These are phyloP conservation scores for Alosa sapidissima DNA, from an alignment of 2,797 vertebrate genomes.

Conservation along the genomic window DNA sequence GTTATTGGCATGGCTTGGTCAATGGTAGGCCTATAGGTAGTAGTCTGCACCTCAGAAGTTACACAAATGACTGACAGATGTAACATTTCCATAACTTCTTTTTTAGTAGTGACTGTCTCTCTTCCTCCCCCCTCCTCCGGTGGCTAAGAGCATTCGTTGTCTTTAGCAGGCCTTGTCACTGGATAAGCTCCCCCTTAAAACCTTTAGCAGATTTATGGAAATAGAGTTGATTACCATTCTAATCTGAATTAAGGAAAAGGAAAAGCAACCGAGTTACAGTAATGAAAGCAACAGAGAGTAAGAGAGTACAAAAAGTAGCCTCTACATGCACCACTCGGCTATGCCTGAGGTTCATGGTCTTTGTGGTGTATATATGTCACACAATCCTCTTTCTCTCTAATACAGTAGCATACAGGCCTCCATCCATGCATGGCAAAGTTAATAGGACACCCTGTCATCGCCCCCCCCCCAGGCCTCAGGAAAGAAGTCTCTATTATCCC, in stretches of 20 bases:
- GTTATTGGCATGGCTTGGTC: background rate
- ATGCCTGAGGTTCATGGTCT: background rate
- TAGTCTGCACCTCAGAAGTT: background rate
- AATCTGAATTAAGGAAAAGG: slow-evolving; percentile 3
- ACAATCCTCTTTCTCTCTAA: background rate
- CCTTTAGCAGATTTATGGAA: slow-evolving; percentile 34
- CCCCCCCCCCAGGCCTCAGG: background rate
- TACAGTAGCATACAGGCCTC: background rate
- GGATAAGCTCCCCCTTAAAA: slow-evolving; percentile 27
- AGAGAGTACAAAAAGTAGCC: background rate
- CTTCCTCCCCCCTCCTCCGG: background rate
- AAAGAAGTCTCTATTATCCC: slow-evolving; percentile 5
- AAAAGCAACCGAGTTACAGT: background rate
- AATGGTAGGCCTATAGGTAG: background rate
- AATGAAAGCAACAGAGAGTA: background rate
- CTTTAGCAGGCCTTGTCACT: slow-evolving; percentile 22
- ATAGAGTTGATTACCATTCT: slow-evolving; percentile 30
- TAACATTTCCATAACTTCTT: background rate
- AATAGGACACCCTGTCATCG: slow-evolving; percentile 6
- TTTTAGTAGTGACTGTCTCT: background rate
- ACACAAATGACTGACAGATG: background rate
- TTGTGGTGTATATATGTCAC: slow-evolving; percentile 10
- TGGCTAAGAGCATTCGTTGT: slow-evolving; percentile 1
- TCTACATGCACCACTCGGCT: background rate
- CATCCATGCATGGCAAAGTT: slow-evolving; percentile 24